Evolutionary conservation across 2,113 vertebrate species (phyloP), one percentile per base, ranked within the genome.

Genomic region (Dasyornis broadbenti): DNA sequence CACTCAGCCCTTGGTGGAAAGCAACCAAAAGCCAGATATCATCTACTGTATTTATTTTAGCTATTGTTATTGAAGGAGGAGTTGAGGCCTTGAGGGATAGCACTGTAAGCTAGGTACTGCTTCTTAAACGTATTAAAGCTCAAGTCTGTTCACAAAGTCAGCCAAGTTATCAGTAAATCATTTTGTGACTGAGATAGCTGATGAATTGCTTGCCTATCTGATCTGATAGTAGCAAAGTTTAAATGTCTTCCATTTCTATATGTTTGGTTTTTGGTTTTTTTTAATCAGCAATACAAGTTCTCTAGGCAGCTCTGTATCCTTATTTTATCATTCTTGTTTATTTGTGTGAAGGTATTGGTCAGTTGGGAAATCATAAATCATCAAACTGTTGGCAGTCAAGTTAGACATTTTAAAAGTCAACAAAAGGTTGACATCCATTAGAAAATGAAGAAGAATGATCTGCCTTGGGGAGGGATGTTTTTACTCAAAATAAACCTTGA

Each of bases 401-500:
- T 87, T 66, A 61, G 42, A 70, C 52, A 83, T 91, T 77, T 65
- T 1, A 27, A 80, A 96, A 96, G 59, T 86, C 87, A 90, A 14
- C 68, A 59, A 82, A 86, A 60, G 78, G 64, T 83, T 70, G 75
- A 91, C 23, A 3, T 66, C 37, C 39, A 70, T 77, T 86, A 88
- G 71, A 93, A 94, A 83, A 87, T 63, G 4, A 80, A 93, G 61
- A 94, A 50, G 45, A 88, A 92, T 87, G 15, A 84, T 94, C 49
- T 93, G 83, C 60, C 30, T 80, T 82, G 33, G 22, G 47, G 70
- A 91, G 72, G 71, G 89, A 88, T 91, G 89, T 95, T 96, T 96
- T 96, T 94, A 93, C 66, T 95, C 91, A 94, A 89, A 96, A 96
- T 94, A 94, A 97, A 92, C 79, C 72, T 94, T 91, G 75, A 94